Percentiles rank a stretch among this genome's conserved stretches.
phyloP scores from a whole-genome alignment of 2,113 vertebrate genomes.

The Trematomus loennbergii region DNA sequence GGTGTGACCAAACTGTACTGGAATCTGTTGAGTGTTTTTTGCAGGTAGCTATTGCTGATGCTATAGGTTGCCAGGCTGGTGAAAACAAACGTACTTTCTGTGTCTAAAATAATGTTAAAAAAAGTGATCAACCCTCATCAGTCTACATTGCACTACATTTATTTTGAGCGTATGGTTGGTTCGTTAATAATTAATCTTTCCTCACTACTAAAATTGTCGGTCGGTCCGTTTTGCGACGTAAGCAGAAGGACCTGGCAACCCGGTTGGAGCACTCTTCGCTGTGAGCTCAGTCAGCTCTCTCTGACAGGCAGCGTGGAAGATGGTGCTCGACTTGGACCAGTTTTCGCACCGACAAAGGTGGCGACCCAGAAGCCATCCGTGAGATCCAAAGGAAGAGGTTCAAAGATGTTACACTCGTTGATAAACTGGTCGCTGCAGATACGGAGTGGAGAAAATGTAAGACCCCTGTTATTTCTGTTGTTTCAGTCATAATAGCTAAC shows the following conservation, averaged over 20 bases:
- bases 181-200: too few relatives aligned
- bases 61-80: neutral
- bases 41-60: neutral
- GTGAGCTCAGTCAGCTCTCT: conserved; percentile 10
- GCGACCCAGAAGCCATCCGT: conserved; percentile 89
- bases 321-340: conserved; percentile 95
- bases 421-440: conserved; percentile 90
- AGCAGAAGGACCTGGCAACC: conserved; percentile 31
- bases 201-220: neutral
- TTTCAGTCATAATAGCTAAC: conserved; percentile 12
- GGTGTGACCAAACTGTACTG: too few relatives aligned
- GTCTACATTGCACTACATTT: neutral
- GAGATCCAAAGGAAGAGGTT: conserved; percentile 92
- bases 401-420: conserved; percentile 93
- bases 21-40: neutral
- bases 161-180: accelerated
- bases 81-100: neutral
- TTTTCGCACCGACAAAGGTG: conserved; percentile 95
- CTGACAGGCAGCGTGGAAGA: conserved; percentile 73
- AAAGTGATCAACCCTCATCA: neutral
- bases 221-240: neutral
- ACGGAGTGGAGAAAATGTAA: conserved; percentile 95
- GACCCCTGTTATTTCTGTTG: conserved; percentile 30
- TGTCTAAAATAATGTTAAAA: neutral
- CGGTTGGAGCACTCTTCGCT: neutral